Percentiles rank a stretch among this genome's conserved stretches.
Evolutionary conservation across 2,888 invertebrate genomes (phyloP).

Genomic region (Bembecia ichneumoniformis): DNA sequence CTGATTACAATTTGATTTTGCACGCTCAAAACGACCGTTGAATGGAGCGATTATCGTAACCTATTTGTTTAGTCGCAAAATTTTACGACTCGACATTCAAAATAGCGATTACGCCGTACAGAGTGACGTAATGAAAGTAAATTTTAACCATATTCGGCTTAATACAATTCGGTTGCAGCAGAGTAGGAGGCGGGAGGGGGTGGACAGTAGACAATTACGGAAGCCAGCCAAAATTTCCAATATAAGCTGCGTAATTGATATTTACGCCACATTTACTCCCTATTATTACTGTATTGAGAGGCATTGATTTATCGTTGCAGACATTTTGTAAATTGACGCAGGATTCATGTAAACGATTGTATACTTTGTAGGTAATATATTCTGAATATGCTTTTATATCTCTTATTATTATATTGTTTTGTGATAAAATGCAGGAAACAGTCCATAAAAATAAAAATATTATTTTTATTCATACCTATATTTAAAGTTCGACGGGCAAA

Average conservation of each 20-base stretch:
- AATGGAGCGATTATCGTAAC: not conserved
- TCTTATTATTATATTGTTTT: too few species aligned
- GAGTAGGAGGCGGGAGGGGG: constrained; percentile 1
- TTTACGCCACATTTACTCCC: constrained; percentile 56
- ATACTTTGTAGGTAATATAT: too few species aligned
- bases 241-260: constrained; percentile 58
- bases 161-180: constrained; percentile 26
- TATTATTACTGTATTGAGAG: constrained; percentile 24
- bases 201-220: constrained; percentile 33
- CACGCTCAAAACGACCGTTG: constrained; percentile 9
- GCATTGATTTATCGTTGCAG: constrained; percentile 2
- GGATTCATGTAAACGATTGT: too few species aligned
- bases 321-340: not conserved
- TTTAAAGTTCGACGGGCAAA: too few species aligned
- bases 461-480: too few species aligned
- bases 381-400: too few species aligned
- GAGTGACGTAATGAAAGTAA: constrained; percentile 49
- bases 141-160: constrained; percentile 56
- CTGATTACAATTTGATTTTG: too few species aligned
- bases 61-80: constrained; percentile 22
- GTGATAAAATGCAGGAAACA: too few species aligned
- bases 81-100: constrained; percentile 28
- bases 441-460: too few species aligned
- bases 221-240: constrained; percentile 44
- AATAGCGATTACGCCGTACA: constrained; percentile 29